A percentile compares a stretch with the other conserved stretches of the same genome.
phyloP scores from a whole-genome alignment of 2,888 invertebrate species.

The Polietes domitor region DNA sequence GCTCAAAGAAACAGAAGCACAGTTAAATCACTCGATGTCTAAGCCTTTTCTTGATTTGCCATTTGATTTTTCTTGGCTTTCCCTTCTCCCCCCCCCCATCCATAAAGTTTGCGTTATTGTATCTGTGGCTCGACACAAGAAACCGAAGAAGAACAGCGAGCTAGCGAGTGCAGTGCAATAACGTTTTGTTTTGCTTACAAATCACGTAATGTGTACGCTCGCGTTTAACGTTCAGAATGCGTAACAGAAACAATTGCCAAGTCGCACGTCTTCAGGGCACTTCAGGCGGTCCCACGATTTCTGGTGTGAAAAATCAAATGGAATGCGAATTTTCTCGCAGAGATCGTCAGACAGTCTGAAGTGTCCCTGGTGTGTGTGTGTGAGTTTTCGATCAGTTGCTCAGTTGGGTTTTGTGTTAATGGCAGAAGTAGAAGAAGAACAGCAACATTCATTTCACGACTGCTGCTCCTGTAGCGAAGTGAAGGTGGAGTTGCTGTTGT shows the following conservation, averaged over 20 bases:
- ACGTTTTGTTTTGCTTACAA: conserved; percentile 53
- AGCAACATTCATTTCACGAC: background rate
- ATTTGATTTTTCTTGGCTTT: conserved; percentile 48
- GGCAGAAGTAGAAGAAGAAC: background rate
- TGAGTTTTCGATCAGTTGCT: background rate
- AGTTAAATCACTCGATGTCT: conserved; percentile 20
- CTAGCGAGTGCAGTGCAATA: background rate
- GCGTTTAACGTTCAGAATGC: conserved; percentile 68
- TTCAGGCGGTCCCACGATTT: background rate
- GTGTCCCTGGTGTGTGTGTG: background rate
- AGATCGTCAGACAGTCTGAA: background rate
- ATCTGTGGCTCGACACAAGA: background rate
- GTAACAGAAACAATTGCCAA: conserved; percentile 64
- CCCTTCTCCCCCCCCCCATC: background rate
- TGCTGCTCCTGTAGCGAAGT: background rate
- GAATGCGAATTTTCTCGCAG: background rate
- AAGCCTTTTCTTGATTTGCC: conserved; percentile 61
- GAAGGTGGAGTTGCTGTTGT: background rate
- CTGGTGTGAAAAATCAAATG: background rate
- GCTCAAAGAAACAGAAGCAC: background rate
- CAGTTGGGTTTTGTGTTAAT: background rate
- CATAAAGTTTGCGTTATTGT: background rate
- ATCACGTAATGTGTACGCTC: conserved; percentile 63
- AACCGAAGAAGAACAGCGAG: background rate
- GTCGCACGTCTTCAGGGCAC: conserved; percentile 47